phyloP scores from a whole-genome alignment of 2,797 vertebrate species.

The Babyrousa celebensis region DNA sequence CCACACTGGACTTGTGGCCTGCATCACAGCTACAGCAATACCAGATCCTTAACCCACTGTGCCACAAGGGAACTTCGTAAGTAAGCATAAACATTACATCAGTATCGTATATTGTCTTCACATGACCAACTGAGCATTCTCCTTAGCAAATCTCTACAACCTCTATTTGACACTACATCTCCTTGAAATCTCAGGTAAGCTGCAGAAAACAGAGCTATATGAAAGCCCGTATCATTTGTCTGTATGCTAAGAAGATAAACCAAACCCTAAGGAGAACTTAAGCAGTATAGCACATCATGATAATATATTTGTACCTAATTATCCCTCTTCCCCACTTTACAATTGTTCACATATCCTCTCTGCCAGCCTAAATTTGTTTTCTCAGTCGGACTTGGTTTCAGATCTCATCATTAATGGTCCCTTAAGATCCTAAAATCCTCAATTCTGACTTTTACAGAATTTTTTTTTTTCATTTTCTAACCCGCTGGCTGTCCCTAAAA shows the following conservation, averaged over 20 bases:
- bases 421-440: neutral
- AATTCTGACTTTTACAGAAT: neutral
- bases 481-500: neutral
- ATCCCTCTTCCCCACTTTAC: neutral
- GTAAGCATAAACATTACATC: neutral
- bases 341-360: neutral
- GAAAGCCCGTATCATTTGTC: neutral
- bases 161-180: neutral
- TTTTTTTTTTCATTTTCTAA: neutral
- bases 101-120: neutral
- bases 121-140: neutral
- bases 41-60: no score
- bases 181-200: neutral
- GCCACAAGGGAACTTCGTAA: neutral
- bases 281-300: neutral
- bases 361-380: neutral
- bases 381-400: neutral
- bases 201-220: neutral
- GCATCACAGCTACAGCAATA: no score
- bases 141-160: neutral
- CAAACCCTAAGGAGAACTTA: neutral
- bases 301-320: neutral
- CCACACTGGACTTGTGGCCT: no score
- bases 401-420: neutral
- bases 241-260: neutral